A percentile compares a stretch with the other conserved stretches of the same genome.
These are phyloP conservation scores for Synanthedon vespiformis DNA, from an alignment of 2,888 invertebrate species.

Conservation along the genomic window DNA sequence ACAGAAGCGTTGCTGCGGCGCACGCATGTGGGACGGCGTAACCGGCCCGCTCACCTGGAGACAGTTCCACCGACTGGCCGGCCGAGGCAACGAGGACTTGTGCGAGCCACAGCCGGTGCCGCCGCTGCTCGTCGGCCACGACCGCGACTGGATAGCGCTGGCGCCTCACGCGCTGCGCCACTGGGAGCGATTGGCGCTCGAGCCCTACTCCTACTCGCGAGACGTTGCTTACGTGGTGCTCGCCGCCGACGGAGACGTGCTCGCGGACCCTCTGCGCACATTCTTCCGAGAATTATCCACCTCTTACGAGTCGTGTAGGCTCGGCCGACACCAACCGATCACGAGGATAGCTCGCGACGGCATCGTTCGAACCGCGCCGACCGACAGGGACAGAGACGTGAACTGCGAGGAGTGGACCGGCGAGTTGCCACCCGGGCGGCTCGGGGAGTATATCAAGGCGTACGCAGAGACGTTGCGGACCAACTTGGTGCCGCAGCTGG, in stretches of 20 bases:
- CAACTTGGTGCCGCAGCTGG: constrained; percentile 44
- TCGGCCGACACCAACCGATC: constrained; percentile 94
- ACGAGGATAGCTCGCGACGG: constrained; percentile 87
- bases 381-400: constrained; percentile 35
- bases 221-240: constrained; percentile 96
- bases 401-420: constrained; percentile 92
- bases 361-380: constrained; percentile 78
- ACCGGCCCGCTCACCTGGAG: constrained; percentile 98
- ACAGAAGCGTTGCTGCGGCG: constrained; percentile 90
- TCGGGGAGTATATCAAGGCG: constrained; percentile 85
- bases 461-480: constrained; percentile 75
- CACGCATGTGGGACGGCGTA: constrained; percentile 94
- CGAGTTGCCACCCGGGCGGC: constrained; percentile 81
- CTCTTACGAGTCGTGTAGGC: constrained; percentile 93
- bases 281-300: constrained; percentile 95
- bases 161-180: constrained; percentile 95
- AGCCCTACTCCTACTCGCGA: constrained; percentile 94
- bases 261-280: constrained; percentile 80
- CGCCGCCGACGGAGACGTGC: constrained; percentile 90
- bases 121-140: constrained; percentile 92
- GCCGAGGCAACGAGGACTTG: constrained; percentile 92
- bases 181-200: constrained; percentile 97
- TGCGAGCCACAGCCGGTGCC: constrained; percentile 98
- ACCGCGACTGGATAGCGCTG: constrained; percentile 93
- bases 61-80: constrained; percentile 95